These are phyloP conservation scores for Vireo altiloquus DNA, from an alignment of 2,113 vertebrate genomes.

Conservation along the genomic window DNA sequence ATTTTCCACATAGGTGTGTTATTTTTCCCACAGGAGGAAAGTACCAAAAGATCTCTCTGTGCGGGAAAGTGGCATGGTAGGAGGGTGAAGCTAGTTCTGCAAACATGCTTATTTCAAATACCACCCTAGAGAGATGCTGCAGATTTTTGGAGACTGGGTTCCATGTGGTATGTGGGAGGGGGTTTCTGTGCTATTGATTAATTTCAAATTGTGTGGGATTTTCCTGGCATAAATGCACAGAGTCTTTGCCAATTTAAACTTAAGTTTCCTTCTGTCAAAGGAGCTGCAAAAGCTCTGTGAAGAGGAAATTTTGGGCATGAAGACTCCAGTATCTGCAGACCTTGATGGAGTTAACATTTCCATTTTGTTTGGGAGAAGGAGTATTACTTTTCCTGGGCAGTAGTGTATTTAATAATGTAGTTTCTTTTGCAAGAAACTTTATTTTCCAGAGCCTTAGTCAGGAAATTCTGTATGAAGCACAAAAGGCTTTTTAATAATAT, in stretches of 20 bases:
- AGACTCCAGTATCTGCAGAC: background rate
- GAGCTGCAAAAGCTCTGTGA: background rate
- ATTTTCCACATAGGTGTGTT: background rate
- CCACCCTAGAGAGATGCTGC: background rate
- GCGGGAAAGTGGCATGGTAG: background rate
- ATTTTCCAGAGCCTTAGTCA: background rate
- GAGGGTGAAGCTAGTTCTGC: background rate
- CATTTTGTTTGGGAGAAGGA: background rate
- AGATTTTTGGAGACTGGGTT: background rate
- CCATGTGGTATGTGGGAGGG: slow-evolving; percentile 44
- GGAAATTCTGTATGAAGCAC: background rate
- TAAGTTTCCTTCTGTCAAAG: slow-evolving; percentile 6
- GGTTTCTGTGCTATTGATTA: slow-evolving; percentile 44
- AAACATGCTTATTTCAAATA: background rate
- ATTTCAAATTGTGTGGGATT: slow-evolving; percentile 35
- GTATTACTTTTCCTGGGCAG: background rate
- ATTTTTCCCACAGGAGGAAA: background rate
- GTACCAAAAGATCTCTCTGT: background rate
- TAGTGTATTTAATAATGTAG: background rate
- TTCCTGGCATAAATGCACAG: slow-evolving; percentile 5
- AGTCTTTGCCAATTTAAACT: background rate
- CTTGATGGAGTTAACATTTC: background rate
- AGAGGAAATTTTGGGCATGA: background rate
- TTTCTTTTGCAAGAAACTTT: background rate
- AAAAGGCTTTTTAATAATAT: background rate